Evolutionary conservation across 2,113 vertebrate genomes (phyloP).

Genomic region (Coracopsis vasa): DNA sequence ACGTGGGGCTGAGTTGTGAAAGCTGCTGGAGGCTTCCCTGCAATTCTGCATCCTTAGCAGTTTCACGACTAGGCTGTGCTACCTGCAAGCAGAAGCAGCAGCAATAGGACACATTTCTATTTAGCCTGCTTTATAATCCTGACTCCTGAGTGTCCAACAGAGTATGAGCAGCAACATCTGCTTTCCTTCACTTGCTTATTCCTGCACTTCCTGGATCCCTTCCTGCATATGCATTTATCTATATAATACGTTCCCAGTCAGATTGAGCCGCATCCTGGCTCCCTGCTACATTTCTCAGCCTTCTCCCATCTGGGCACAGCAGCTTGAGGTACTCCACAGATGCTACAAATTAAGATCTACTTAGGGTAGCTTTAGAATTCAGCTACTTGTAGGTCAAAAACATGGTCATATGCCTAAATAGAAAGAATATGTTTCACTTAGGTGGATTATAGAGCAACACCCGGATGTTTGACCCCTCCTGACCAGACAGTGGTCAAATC

Average conservation of each 20-base stretch:
- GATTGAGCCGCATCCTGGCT: not conserved
- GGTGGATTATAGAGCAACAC: not conserved
- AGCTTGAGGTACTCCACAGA: not conserved
- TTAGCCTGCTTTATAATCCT: not conserved
- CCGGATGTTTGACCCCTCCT: not conserved
- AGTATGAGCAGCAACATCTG: not conserved
- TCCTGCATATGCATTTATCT: not conserved
- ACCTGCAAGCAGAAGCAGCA: not conserved
- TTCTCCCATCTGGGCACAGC: not conserved
- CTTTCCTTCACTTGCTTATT: not conserved
- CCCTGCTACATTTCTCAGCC: not conserved
- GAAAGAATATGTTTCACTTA: not conserved
- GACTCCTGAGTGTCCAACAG: rapidly evolving
- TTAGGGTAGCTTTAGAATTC: not conserved
- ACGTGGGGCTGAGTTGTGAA: not conserved
- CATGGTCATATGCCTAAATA: rapidly evolving
- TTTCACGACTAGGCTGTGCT: not conserved
- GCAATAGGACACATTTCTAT: not conserved
- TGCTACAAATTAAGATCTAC: not conserved
- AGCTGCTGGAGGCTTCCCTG: not conserved
- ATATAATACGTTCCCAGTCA: not conserved
- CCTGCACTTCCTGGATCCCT: not conserved
- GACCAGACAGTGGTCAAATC: not conserved
- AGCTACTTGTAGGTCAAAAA: not conserved
- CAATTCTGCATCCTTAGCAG: rapidly evolving